phyloP scores from a whole-genome alignment of 35 echinoderm and acorn worm genomes.

The Apostichopus japonicus region DNA sequence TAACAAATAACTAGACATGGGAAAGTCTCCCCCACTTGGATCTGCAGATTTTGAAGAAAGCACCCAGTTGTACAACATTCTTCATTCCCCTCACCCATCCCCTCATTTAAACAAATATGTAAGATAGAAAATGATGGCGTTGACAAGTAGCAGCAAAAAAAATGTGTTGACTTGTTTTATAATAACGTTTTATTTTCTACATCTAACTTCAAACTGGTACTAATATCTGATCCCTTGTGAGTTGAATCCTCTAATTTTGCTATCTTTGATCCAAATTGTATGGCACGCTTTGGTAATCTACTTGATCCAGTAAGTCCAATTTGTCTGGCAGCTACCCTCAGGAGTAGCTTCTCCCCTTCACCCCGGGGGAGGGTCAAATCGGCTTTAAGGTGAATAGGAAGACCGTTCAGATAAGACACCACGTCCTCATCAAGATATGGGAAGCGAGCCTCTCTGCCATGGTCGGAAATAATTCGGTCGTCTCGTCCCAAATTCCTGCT shows the following conservation, averaged over 20 bases:
- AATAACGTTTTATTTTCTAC: too few relatives aligned
- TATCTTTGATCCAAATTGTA: slow-evolving; percentile 97
- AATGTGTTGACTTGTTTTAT: neutral
- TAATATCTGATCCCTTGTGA: slow-evolving; percentile 90
- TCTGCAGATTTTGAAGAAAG: too few relatives aligned
- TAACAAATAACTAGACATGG: too few relatives aligned
- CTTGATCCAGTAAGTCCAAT: slow-evolving; percentile 77
- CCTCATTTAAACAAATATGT: too few relatives aligned
- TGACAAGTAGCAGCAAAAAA: neutral
- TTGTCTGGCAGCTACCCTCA: slow-evolving; percentile 76
- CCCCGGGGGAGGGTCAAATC: slow-evolving; percentile 89
- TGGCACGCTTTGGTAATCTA: slow-evolving; percentile 85
- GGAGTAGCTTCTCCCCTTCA: slow-evolving; percentile 85
- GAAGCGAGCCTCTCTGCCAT: slow-evolving; percentile 85
- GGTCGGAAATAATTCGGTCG: slow-evolving; percentile 94
- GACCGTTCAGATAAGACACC: slow-evolving; percentile 76
- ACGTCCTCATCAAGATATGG: slow-evolving; percentile 93
- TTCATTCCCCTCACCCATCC: too few relatives aligned
- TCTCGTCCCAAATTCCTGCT: slow-evolving; percentile 90
- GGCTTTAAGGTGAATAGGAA: slow-evolving; percentile 79
- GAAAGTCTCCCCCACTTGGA: too few relatives aligned
- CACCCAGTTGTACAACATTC: too few relatives aligned
- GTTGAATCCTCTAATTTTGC: slow-evolving; percentile 87
- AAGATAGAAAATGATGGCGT: too few relatives aligned
- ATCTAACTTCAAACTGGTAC: slow-evolving; percentile 56